Evolutionary conservation across 2,113 vertebrate species (phyloP).

Genomic region (Pollimyrus isidori): DNA sequence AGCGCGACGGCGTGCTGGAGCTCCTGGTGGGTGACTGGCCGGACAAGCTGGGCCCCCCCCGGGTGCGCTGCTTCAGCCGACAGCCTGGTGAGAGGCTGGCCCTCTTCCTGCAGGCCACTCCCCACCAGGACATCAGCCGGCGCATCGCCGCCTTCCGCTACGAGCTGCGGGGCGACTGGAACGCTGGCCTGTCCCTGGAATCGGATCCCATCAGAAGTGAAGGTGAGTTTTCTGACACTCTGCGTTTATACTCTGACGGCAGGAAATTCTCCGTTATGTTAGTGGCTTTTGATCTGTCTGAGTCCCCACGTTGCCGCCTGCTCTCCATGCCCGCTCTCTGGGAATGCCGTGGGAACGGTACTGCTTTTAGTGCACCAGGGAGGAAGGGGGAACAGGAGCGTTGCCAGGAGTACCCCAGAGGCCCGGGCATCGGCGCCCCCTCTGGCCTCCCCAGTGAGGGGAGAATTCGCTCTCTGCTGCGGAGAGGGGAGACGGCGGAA

Average conservation of each 20-base stretch:
- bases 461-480: slow-evolving; percentile 19
- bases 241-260: neutral
- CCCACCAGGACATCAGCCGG: slow-evolving; percentile 83
- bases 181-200: slow-evolving; percentile 56
- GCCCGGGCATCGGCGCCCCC: slow-evolving; percentile 24
- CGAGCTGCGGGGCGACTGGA: slow-evolving; percentile 71
- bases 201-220: slow-evolving; percentile 53
- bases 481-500: slow-evolving; percentile 31
- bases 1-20: slow-evolving; percentile 72
- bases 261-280: neutral
- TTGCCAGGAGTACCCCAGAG: slow-evolving; percentile 48
- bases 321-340: neutral
- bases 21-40: slow-evolving; percentile 70
- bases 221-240: slow-evolving; percentile 54
- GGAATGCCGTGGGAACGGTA: neutral
- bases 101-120: slow-evolving; percentile 82
- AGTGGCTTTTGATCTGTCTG: neutral
- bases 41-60: slow-evolving; percentile 43
- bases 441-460: neutral
- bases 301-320: neutral
- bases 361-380: neutral
- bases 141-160: slow-evolving; percentile 82
- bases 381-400: slow-evolving; percentile 39
- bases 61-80: slow-evolving; percentile 74
- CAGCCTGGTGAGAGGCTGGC: slow-evolving; percentile 69